Evolutionary conservation across 1,140 invertebrate genomes (phyloP), one percentile per base, ranked within the genome.

Genomic region (Notospermus geniculatus): DNA sequence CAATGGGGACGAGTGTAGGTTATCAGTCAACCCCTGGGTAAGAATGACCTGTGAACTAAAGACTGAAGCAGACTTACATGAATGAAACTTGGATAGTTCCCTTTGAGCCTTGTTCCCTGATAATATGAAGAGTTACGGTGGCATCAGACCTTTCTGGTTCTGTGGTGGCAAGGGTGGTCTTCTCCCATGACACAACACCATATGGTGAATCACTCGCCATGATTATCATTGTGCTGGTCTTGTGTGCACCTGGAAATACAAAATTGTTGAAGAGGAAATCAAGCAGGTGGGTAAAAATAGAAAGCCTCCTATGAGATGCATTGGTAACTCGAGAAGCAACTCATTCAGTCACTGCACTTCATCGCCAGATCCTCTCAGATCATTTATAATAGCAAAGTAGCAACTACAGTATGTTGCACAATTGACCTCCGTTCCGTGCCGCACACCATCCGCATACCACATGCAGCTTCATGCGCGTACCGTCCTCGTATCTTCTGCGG

Each of bases 121-220:
- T 58, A 13, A 80, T 68, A 41, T 64, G 60, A 0, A 79, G 59
- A 17, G 56, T 59, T 9, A 72, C 50, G 9, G 65, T 59, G 7
- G 60, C 17, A 54, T 78, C 72, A 9, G 69, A 68, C 2, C 62
- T 63, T 9, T 75, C 66, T 5, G 76, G 75, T 63, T 78, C 77
- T 1, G 32, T 19, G 1, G 69, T 65, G 2, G 63, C 62, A 19
- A 71, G 43, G 0, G 29, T 43, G 11, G 64, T 56, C 28, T 54
- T 63, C 57, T 77, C 72, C 78, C 78, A 80, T 1, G 68, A 62
- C n/a, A 80, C 70, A n/a, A 78, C 75, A 19, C 78, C 78, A 70
- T 73, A 71, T 13, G 76, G 75, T 1, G 76, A 77, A 52, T 80
- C 78, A 62, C 75, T 80, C 2, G 78, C 78, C 54, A 73, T 63